Conservation (phyloP, 2,888 invertebrate genomes). For the Scelioninae gen. 1 region DNA sequence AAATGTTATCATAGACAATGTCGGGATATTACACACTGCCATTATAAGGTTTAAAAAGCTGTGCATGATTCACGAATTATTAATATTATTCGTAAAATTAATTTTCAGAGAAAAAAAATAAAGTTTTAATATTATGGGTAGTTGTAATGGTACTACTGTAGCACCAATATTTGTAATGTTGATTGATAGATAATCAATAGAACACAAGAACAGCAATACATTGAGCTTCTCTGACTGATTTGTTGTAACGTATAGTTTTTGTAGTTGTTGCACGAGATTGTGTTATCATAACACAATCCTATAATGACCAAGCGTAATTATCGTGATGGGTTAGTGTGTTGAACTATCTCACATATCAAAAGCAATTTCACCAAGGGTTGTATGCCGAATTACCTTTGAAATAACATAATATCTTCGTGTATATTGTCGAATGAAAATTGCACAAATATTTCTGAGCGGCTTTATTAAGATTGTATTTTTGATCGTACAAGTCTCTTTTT, state of each 20-base stretch:
- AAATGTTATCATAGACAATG: slow-evolving; percentile 21
- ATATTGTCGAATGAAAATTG: slow-evolving; percentile 14
- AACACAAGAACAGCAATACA: slow-evolving; percentile 8
- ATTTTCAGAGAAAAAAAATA: slow-evolving; percentile 21
- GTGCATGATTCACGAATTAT: slow-evolving; percentile 23
- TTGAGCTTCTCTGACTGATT: slow-evolving; percentile 28
- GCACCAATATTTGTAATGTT: slow-evolving; percentile 4
- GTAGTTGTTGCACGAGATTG: slow-evolving; percentile 19
- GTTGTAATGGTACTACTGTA: not conserved
- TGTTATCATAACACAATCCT: slow-evolving; percentile 28
- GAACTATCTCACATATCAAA: slow-evolving; percentile 19
- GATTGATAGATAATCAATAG: slow-evolving; percentile 51
- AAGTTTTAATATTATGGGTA: slow-evolving; percentile 20
- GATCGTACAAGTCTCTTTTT: not conserved
- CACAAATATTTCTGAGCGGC: not conserved
- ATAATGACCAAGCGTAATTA: slow-evolving; percentile 32
- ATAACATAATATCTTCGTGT: slow-evolving; percentile 18
- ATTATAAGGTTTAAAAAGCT: slow-evolving; percentile 17
- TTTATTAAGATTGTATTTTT: not conserved
- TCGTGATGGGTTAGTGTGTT: slow-evolving; percentile 20
- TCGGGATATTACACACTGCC: not conserved
- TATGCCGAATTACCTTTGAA: slow-evolving; percentile 8
- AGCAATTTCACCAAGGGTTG: slow-evolving; percentile 9
- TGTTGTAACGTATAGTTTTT: slow-evolving; percentile 29
- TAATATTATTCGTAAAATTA: slow-evolving; percentile 17